These are phyloP conservation scores for honey bee (Apis mellifera) DNA, from an alignment of 1,140 invertebrate genomes.

Conservation along the genomic window Amel_HAv3.1 CM009945.2:2557501-2558000, in stretches of 20 bases:
- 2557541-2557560: conserved; percentile 85
- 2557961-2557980: conserved; percentile 85
- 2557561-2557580: conserved; percentile 85
- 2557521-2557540: conserved; percentile 89
- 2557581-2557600: conserved; percentile 87
- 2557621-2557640: conserved; percentile 86
- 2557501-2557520: conserved; percentile 84
- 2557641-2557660: conserved; percentile 82
- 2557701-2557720: conserved; percentile 3
- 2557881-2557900: conserved; percentile 90
- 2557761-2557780: too few relatives aligned
- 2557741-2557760: too few relatives aligned
- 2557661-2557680: neutral
- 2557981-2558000: neutral
- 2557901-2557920: conserved; percentile 92
- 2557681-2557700: neutral
- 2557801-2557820: conserved; percentile 80
- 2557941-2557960: conserved; percentile 90
- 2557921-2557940: conserved; percentile 91
- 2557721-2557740: too few relatives aligned
- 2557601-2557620: conserved; percentile 86
- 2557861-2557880: conserved; percentile 88
- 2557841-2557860: conserved; percentile 85
- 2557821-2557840: conserved; percentile 76
- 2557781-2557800: conserved; percentile 1